Conservation (phyloP, 2,888 invertebrate genomes). For the Oxytorus armatus region DNA sequence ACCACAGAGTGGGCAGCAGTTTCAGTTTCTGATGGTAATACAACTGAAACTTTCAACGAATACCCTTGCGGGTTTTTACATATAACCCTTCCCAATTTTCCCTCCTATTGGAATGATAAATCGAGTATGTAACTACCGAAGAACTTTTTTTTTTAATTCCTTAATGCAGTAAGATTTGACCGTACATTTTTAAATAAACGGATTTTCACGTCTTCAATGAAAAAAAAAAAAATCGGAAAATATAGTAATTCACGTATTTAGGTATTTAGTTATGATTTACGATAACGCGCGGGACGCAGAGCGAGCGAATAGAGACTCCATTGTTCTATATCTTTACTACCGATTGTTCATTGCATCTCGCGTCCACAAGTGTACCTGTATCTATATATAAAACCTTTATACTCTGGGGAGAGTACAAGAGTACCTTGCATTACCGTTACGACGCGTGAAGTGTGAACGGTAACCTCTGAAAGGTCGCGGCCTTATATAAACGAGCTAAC, state of each 20-base stretch:
- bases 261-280: slow-evolving; percentile 6
- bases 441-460: slow-evolving; percentile 70
- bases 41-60: no score
- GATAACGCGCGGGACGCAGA: slow-evolving; percentile 1
- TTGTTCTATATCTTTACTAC: slow-evolving; percentile 39
- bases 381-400: slow-evolving; percentile 6
- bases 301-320: slow-evolving; percentile 2
- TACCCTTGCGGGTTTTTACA: no score
- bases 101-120: no score
- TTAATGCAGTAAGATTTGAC: no score
- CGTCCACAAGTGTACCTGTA: not conserved
- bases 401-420: slow-evolving; percentile 31
- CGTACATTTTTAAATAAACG: no score
- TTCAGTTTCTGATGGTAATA: no score
- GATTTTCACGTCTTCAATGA: not conserved
- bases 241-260: not conserved
- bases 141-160: no score
- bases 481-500: slow-evolving; percentile 71
- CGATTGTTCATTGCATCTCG: slow-evolving; percentile 16
- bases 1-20: no score
- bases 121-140: no score
- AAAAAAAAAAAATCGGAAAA: not conserved
- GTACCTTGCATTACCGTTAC: slow-evolving; percentile 72
- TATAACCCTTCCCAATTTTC: no score
- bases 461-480: slow-evolving; percentile 57